Base-by-base conservation (phyloP, 2,888 invertebrate genomes). In the Deroplatys truncata region DNA sequence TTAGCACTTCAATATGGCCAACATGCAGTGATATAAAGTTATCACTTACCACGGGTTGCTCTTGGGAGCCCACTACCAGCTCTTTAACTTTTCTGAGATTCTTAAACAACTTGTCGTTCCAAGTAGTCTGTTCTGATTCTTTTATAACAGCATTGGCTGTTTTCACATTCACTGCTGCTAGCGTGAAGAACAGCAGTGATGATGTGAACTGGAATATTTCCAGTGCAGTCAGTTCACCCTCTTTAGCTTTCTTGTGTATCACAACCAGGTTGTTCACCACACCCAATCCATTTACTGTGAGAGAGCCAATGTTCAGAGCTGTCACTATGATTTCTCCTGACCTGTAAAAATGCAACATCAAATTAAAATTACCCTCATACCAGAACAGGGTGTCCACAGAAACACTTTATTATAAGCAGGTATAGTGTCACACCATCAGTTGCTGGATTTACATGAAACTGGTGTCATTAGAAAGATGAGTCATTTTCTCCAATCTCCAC, bases 171-270 rank as follows among this genome's bases (percentile, higher is more conserved):
- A 90, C 89, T 15, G 85, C 90, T 2, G 90, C 84, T 28, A 89
- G 88, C 3, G 89, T 89, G 84, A 91, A 89, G 88, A 91, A 90
- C 8, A 91, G 49, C 10, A 90, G 20, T 10, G 91, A 90, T 10
- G 90, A 88, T 8, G 89, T 72, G n/a, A 91, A 90, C 87, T 91
- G 90, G 87, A 91, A 90, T 7, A 89, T 84, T n/a, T 91, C 91
- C 15, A 91, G 86, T 0, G 49, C 10, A n/a, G 87, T 90, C n/a
- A 91, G 49, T 28, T 85, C 84, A 15, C 84, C 85, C 0, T 49
- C 49, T 16, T 85, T 72, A 8, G 28, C 29, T 85, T 89, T 89
- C 31, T 91, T 84, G 7, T n/a, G 35, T 28, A 91, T 25, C 10
- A 28, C 25, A n/a, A 87, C 29, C 29, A 88, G 83, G 28, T 31